These are phyloP conservation scores for Tragulus kanchil DNA, from an alignment of 2,113 vertebrate species.

Conservation along the genomic window DNA sequence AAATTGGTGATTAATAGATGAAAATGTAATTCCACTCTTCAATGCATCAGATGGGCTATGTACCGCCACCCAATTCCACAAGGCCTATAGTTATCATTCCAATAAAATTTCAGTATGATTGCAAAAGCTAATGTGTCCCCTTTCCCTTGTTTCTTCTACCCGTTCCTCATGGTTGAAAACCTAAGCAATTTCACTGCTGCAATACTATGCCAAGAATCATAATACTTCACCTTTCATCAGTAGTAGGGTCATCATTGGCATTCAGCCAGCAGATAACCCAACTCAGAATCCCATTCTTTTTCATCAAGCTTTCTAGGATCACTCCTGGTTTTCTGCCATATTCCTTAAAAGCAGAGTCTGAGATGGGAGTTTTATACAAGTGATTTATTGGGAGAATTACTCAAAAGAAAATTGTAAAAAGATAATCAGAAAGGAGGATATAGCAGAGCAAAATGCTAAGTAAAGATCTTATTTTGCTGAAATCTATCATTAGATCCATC, in stretches of 20 bases:
- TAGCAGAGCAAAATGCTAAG: neutral
- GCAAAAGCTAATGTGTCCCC: neutral
- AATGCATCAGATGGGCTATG: neutral
- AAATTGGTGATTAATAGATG: neutral
- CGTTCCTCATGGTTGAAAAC: neutral
- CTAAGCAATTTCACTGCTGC: neutral
- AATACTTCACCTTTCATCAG: neutral
- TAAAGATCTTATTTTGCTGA: neutral
- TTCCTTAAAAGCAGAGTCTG: neutral
- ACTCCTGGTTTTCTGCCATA: neutral
- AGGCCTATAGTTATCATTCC: neutral
- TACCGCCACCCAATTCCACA: neutral
- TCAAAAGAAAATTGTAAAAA: neutral
- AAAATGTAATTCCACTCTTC: neutral
- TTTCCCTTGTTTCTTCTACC: neutral
- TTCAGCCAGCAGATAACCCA: neutral
- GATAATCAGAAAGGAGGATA: neutral
- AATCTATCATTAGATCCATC: neutral
- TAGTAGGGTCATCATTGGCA: neutral
- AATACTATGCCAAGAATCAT: neutral
- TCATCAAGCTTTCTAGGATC: neutral
- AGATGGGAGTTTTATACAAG: neutral
- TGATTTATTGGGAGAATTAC: neutral
- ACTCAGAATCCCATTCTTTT: neutral
- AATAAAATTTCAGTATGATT: neutral